Evolutionary conservation across 2,797 vertebrate species (phyloP), one percentile per base, ranked within the genome.

Genomic region (Pogonophryne albipinna): DNA sequence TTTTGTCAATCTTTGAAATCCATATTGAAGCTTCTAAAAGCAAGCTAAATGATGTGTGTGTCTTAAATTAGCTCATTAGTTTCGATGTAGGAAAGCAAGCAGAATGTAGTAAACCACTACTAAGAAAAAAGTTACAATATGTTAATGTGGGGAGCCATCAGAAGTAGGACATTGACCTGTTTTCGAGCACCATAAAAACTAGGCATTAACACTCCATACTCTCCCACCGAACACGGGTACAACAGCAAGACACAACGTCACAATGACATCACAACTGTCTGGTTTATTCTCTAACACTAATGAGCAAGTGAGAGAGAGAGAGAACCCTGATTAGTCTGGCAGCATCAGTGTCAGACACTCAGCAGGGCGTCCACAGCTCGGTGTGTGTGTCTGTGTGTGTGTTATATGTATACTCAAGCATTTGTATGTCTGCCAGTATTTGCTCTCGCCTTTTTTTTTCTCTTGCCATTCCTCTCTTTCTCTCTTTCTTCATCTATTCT

Each of bases 311-410:
- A 67, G 83, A 87, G 74, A 46, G 75, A 79, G 78, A 59, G 44
- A 76, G 87, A 82, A 90, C 83, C 92, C 95, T 95, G 96, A 97
- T 96, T 96, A 95, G 95, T 93, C 94, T 93, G 92, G 82, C 93
- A 94, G 94, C 89, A 92, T 87, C 95, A 92, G 93, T 91, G 86
- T 88, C 95, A 96, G 95, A 94, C 92, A 86, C 95, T 45, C 94
- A 95, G 96, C 91, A 47, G 89, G 91, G 87, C 59, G 49, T 90
- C 90, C 80, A 80, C 57, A 31, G 46, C 79, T 79, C 75, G 44
- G 66, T 74, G 58, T 71, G 53, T 83, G 67, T 59, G 52, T 76
- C 51, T 57, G 55, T 70, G 78, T 69, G 62, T 63, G 84, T 74
- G 76, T 59, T 57, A 66, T 74, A 66, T 83, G 84, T 87, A 75